Base-by-base conservation (phyloP, 2,888 invertebrate species). In the Archips crataeganus region DNA sequence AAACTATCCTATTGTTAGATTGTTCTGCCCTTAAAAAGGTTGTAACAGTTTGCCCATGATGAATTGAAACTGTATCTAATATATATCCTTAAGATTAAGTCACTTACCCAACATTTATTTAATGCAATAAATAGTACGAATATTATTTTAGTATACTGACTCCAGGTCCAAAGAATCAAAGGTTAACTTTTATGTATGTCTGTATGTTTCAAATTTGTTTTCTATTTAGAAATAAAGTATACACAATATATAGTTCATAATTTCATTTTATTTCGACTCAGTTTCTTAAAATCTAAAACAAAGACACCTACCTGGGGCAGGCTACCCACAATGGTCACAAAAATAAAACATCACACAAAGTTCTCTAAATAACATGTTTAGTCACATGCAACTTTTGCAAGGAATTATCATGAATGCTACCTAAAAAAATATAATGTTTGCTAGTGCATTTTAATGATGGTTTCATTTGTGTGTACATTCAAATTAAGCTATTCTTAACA, bases 201-300 rank as follows among this genome's bases (percentile, higher is more conserved):
- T 49, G 39, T 15, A 34, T 8, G 45, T 47, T 45, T 6, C 8
- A 0, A 65, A 65, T 36, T 32, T 32, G 13, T 66, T 57, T 51
- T 34, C 62, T 51, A 57, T 67, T 64, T 9, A 64, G 70, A 85
- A 90, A 89, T 88, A 88, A 90, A 89, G 83, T 80, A 85, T 87
- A 90, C 89, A 90, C 85, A 84, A 57, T 75, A 79, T 79, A 75
- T 82, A 79, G 84, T 87, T 86, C 78, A 89, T 82, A 85, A 84
- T 86, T 93, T 93, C 91, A 92, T 90, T 93, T 93, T 92, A 93
- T 92, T 93, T 84, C 81, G 84, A 90, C 88, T 85, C 77, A 81
- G 84, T 82, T 86, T 79, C 91, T 92, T 93, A 92, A 77, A 80
- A 82, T 85, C 90, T 92, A 93, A 84, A 83, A 89, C 86, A 87